phyloP scores from a whole-genome alignment of 1,140 invertebrate species.

The Sarcophaga peregrina region DNA sequence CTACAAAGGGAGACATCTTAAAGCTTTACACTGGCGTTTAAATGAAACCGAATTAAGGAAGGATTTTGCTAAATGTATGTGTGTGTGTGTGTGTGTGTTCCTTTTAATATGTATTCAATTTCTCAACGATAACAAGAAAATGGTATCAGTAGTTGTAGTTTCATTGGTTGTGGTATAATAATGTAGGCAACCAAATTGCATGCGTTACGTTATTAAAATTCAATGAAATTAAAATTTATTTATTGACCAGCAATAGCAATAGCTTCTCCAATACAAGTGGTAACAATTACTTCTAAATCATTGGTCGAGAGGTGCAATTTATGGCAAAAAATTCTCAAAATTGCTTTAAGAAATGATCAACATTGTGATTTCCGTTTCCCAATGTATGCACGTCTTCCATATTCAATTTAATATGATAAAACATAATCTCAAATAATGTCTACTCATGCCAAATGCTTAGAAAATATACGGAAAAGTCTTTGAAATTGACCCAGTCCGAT shows the following conservation, averaged over 20 bases:
- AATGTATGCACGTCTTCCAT: neutral
- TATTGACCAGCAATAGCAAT: conserved; percentile 20
- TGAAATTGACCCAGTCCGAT: neutral
- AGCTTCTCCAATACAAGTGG: neutral
- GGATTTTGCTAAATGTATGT: no score
- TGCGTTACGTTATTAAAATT: conserved; percentile 28
- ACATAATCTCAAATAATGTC: neutral
- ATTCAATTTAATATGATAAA: neutral
- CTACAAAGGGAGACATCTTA: neutral
- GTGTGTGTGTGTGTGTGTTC: no score
- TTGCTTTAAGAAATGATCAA: neutral
- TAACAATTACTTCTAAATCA: no score
- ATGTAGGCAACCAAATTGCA: conserved; percentile 9
- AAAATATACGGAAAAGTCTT: neutral
- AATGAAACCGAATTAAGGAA: no score
- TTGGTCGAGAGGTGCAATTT: no score
- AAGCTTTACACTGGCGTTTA: no score
- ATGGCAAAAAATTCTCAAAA: neutral
- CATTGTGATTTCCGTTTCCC: neutral
- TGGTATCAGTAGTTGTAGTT: no score
- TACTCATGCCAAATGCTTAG: conserved; percentile 14
- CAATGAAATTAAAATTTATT: conserved; percentile 36
- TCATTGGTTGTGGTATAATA: neutral
- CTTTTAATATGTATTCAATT: no score
- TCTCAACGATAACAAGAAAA: conserved; percentile 12